Base-by-base conservation (phyloP, 2,113 vertebrate genomes). In the Stegastes partitus region DNA sequence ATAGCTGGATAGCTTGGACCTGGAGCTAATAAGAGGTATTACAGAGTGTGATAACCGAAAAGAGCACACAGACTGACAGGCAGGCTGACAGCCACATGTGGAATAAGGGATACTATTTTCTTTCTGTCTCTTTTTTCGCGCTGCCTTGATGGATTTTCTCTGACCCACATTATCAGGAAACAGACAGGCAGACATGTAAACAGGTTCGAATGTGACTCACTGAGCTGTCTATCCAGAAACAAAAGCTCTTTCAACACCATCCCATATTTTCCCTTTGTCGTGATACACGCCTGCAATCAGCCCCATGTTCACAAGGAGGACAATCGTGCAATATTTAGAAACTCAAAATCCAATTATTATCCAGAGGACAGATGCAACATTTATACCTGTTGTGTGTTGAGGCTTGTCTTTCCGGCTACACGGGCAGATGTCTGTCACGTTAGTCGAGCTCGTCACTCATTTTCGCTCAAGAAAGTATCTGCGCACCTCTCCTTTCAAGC, bases 161-260 rank as follows among this genome's bases (percentile, higher is more conserved):
- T 92, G 89, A 89, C 92, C 92, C 74, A 90, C 79, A 91, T 88
- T 79, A 86, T 74, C 65, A 81, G 61, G 45, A 83, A 88, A 76
- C 67, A 84, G 84, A 81, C 79, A 71, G 55, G 47, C 49, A 58
- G 74, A 87, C 83, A 71, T 82, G 70, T 82, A 85, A 87, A 82
- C 86, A 87, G 71, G 68, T 61, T 71, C 6, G 31, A 83, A 59
- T 80, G 74, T 87, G 90, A 89, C 76, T 90, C 90, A 87, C 49
- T 55, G 74, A 16, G 59, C 54, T 11, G 74, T 88, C 79, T 87
- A 10, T 49, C 10, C 11, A 14, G 77, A 81, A 87, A 90, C 84
- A 91, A 92, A 91, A 81, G 19, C 72, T 71, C 85, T 88, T 82
- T 82, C 74, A 86, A 63, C 50, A 21, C 45, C 22, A 39, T 25